Conservation (phyloP, 1,140 invertebrate genomes). For the Chelonus insularis region DNA sequence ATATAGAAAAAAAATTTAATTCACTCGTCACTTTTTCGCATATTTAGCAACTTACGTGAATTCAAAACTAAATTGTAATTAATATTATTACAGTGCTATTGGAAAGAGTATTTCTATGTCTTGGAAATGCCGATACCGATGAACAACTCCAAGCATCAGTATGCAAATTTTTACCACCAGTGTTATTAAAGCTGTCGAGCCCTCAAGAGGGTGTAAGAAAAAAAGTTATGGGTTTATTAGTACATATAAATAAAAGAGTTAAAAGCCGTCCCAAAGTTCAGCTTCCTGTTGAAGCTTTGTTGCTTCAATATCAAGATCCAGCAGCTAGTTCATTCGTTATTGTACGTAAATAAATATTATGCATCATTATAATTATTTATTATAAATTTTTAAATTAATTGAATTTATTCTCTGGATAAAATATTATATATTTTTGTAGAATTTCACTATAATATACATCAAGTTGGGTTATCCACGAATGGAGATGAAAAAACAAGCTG, state of each 20-base stretch:
- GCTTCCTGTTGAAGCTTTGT: constrained; percentile 81
- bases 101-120: constrained; percentile 84
- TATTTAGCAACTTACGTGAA: too few relatives aligned
- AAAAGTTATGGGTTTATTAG: constrained; percentile 91
- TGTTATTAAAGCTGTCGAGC: constrained; percentile 85
- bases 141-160: constrained; percentile 83
- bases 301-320: constrained; percentile 81
- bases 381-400: constrained; percentile 28
- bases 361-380: not conserved
- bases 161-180: constrained; percentile 84
- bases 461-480: constrained; percentile 88
- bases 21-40: too few relatives aligned
- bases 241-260: constrained; percentile 88
- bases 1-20: too few relatives aligned
- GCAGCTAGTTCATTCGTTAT: constrained; percentile 79
- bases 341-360: constrained; percentile 61
- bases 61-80: not conserved
- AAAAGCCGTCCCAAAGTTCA: constrained; percentile 83
- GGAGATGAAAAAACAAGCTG: constrained; percentile 73
- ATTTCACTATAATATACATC: constrained; percentile 93
- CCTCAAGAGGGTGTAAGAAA: constrained; percentile 81
- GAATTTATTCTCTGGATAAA: constrained; percentile 22
- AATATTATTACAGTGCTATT: constrained; percentile 67
- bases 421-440: constrained; percentile 66
- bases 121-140: constrained; percentile 86